Evolutionary conservation across 2,888 invertebrate genomes (phyloP).

Genomic region (Cheilosia urbana): DNA sequence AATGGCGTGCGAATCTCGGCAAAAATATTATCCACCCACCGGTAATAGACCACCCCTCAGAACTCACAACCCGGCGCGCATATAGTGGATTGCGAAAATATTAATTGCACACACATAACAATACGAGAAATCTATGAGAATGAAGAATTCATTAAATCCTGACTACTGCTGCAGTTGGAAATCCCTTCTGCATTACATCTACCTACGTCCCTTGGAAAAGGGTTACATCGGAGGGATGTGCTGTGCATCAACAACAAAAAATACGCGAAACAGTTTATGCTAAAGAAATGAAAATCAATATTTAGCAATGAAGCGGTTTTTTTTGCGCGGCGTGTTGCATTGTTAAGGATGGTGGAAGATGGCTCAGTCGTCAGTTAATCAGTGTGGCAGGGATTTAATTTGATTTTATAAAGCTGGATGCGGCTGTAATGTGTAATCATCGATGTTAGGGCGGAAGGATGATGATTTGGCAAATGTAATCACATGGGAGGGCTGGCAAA

Average conservation of each 20-base stretch:
- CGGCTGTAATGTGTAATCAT: conserved; percentile 54
- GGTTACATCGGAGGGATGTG: conserved; percentile 2
- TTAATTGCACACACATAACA: conserved; percentile 75
- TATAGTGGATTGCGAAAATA: conserved; percentile 66
- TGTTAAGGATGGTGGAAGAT: conserved; percentile 16
- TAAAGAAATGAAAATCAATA: conserved; percentile 73
- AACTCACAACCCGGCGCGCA: background rate
- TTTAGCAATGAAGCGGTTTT: conserved; percentile 68
- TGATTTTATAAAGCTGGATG: conserved; percentile 70
- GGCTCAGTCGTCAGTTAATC: conserved; percentile 72
- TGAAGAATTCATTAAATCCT: conserved; percentile 75
- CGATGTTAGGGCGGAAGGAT: conserved; percentile 8
- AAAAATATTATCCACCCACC: conserved; percentile 50
- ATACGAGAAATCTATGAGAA: conserved; percentile 72
- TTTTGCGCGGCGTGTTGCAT: conserved; percentile 28
- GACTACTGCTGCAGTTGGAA: conserved; percentile 53
- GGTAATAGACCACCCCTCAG: conserved; percentile 63
- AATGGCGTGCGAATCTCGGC: conserved; percentile 64
- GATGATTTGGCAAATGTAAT: conserved; percentile 18
- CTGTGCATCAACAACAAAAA: too few species aligned
- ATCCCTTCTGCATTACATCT: conserved; percentile 24
- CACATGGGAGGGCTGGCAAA: background rate
- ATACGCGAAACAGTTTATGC: conserved; percentile 46
- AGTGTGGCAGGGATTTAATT: conserved; percentile 73
- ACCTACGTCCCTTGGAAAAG: conserved; percentile 15